A percentile compares a stretch with the other conserved stretches of the same genome.
These are phyloP conservation scores for Syrmaticus mikado DNA, from an alignment of 2,113 vertebrate genomes.

Conservation along the genomic window DNA sequence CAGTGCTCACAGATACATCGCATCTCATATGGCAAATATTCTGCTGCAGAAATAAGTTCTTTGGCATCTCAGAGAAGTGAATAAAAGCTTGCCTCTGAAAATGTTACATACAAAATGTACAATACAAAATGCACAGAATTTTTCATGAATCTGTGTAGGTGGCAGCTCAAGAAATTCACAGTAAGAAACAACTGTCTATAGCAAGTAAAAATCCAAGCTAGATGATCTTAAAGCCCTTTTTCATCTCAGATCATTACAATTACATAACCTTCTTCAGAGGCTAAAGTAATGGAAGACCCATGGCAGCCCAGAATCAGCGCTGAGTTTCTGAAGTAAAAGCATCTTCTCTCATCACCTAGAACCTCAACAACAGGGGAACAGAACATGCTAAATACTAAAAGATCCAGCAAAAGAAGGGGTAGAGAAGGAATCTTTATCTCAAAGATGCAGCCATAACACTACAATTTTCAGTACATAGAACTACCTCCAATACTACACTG, in stretches of 20 bases:
- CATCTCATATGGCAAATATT: conserved; percentile 50
- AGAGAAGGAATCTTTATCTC: background rate
- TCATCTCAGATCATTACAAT: background rate
- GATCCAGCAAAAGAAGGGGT: background rate
- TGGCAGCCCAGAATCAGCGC: background rate
- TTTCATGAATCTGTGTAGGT: conserved; percentile 60
- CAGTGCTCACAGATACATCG: background rate
- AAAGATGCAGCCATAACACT: background rate
- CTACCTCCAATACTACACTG: background rate
- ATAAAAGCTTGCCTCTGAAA: conserved; percentile 53
- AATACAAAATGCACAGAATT: conserved; percentile 55
- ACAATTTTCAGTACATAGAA: background rate
- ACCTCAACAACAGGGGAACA: background rate
- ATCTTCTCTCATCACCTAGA: background rate
- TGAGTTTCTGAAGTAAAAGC: background rate
- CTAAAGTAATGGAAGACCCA: background rate
- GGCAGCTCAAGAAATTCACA: conserved; percentile 65
- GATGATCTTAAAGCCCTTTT: background rate
- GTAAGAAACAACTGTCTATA: conserved; percentile 48
- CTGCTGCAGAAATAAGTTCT: conserved; percentile 54
- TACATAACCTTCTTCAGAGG: background rate
- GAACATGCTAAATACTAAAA: background rate
- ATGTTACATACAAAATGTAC: conserved; percentile 47
- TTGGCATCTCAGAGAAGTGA: conserved; percentile 6
- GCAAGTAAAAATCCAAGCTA: conserved; percentile 37